phyloP scores from a whole-genome alignment of 2,888 invertebrate genomes.

The Calameuta pallipes region DNA sequence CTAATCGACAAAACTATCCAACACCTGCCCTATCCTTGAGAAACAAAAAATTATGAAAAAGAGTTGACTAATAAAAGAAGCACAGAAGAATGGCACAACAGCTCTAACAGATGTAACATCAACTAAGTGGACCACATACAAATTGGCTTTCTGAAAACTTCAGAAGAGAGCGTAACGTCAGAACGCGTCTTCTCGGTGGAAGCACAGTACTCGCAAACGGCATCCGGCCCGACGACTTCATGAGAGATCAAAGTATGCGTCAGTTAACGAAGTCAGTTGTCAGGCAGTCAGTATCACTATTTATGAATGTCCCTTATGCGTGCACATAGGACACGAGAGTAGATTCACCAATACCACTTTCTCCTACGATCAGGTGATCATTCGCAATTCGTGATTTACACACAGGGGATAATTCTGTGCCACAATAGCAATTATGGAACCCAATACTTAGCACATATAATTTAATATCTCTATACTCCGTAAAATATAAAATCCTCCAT shows the following conservation, averaged over 20 bases:
- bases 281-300: slow-evolving; percentile 54
- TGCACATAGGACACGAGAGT: slow-evolving; percentile 47
- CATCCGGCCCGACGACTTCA: slow-evolving; percentile 47
- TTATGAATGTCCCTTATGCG: slow-evolving; percentile 48
- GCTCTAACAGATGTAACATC: neutral
- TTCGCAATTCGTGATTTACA: slow-evolving; percentile 17
- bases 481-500: slow-evolving; percentile 15
- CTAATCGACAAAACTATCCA: neutral
- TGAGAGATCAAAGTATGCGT: slow-evolving; percentile 57
- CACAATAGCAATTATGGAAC: slow-evolving; percentile 17
- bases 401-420: slow-evolving; percentile 15
- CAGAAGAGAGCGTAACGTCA: slow-evolving; percentile 20
- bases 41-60: neutral
- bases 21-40: neutral
- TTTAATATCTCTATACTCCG: slow-evolving; percentile 16
- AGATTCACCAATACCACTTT: slow-evolving; percentile 29
- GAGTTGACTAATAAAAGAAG: neutral
- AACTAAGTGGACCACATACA: neutral
- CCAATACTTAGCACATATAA: slow-evolving; percentile 18
- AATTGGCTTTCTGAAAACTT: slow-evolving; percentile 2
- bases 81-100: neutral
- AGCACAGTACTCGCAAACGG: slow-evolving; percentile 49
- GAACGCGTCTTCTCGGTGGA: slow-evolving; percentile 46
- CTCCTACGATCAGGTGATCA: slow-evolving; percentile 15
- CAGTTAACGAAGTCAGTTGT: slow-evolving; percentile 58